A percentile compares a stretch with the other conserved stretches of the same genome.
Evolutionary conservation across 2,113 vertebrate genomes (phyloP).

Genomic region (Microtus ochrogaster): DNA sequence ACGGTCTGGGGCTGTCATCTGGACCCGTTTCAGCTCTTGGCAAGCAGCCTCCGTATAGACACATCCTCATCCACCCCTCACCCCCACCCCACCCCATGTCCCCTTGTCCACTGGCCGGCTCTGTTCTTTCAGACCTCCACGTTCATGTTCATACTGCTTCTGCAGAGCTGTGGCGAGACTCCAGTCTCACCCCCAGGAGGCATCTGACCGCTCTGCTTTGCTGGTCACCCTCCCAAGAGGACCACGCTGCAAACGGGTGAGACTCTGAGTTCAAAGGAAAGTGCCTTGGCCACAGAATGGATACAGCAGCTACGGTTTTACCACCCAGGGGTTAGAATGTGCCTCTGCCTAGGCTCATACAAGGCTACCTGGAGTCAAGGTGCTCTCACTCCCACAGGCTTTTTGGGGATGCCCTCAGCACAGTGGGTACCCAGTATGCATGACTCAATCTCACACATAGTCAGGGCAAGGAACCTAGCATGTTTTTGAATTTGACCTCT

Average conservation of each 20-base stretch:
- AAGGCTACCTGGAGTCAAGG: not conserved
- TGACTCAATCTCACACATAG: not conserved
- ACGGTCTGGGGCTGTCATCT: not conserved
- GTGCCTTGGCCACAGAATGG: not conserved
- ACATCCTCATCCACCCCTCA: too few relatives aligned
- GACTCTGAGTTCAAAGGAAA: not conserved
- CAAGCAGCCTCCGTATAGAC: too few relatives aligned
- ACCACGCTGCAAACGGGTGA: not conserved
- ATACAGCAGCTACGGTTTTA: not conserved
- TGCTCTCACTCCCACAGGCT: not conserved
- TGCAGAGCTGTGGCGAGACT: not conserved
- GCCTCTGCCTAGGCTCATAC: not conserved
- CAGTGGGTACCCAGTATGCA: not conserved
- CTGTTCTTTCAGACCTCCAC: not conserved
- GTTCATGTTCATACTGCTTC: not conserved
- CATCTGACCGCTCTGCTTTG: not conserved
- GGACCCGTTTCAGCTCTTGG: not conserved
- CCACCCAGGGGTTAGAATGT: not conserved
- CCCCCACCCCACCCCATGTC: too few relatives aligned
- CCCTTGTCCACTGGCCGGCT: not conserved
- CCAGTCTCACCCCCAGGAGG: not conserved
- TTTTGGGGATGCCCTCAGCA: not conserved
- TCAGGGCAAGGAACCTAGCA: not conserved
- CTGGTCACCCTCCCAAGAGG: not conserved
- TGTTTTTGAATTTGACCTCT: not conserved